These are phyloP conservation scores for Polyergus mexicanus DNA, from an alignment of 1,140 invertebrate species.

Conservation along the genomic window DNA sequence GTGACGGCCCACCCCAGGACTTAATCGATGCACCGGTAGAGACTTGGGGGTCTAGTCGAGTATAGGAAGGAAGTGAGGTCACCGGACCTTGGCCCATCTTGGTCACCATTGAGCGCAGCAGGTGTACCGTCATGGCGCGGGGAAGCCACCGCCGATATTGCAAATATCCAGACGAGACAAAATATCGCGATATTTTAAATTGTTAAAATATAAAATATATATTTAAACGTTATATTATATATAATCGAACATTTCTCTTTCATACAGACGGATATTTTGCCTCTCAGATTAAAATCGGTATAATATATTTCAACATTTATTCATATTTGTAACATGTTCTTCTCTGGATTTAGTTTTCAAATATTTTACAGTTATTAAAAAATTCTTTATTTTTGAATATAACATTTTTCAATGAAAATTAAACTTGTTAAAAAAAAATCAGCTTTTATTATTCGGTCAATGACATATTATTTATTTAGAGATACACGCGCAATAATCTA, in stretches of 20 bases:
- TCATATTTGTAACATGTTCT: no score
- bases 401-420: no score
- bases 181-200: background rate
- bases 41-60: constrained; percentile 71
- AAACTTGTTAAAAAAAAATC: background rate
- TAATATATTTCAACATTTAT: no score
- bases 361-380: no score
- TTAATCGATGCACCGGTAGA: constrained; percentile 65
- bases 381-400: no score
- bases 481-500: background rate
- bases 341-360: no score
- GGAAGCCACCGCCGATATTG: constrained; percentile 68
- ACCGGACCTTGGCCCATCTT: constrained; percentile 79
- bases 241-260: background rate
- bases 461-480: background rate
- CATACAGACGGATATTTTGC: background rate
- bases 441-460: background rate
- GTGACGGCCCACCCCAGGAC: constrained; percentile 67
- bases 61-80: constrained; percentile 80
- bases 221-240: background rate
- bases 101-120: constrained; percentile 69
- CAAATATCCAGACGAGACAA: constrained; percentile 50
- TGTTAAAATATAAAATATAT: background rate
- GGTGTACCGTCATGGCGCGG: constrained; percentile 62
- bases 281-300: no score